These are phyloP conservation scores for Drosophila ohnishii DNA, from an alignment of 1,140 invertebrate species.

Conservation along the genomic window DNA sequence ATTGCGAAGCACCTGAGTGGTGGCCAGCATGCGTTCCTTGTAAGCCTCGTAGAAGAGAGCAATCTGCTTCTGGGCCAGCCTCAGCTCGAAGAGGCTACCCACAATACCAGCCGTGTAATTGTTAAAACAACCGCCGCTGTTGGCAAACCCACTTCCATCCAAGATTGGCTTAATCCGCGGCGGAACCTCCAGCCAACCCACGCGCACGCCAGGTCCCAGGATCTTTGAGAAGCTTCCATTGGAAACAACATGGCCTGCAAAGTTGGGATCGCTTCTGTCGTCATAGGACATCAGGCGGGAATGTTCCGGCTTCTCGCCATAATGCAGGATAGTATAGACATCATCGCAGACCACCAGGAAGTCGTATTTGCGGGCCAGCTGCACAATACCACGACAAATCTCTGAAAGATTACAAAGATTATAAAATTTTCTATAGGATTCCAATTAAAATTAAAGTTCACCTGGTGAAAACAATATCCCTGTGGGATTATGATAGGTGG, in stretches of 20 bases:
- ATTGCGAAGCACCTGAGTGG: slow-evolving; percentile 81
- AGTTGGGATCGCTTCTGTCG: slow-evolving; percentile 79
- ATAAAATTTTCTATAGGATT: background rate
- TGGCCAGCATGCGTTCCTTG: slow-evolving; percentile 83
- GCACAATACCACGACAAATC: slow-evolving; percentile 84
- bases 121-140: slow-evolving; percentile 86
- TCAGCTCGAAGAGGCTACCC: slow-evolving; percentile 84
- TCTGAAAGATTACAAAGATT: slow-evolving; percentile 67
- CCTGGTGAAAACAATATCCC: slow-evolving; percentile 84
- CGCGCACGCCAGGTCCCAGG: slow-evolving; percentile 86
- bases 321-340: slow-evolving; percentile 87
- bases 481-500: slow-evolving; percentile 88
- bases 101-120: slow-evolving; percentile 86
- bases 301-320: slow-evolving; percentile 83
- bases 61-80: slow-evolving; percentile 84
- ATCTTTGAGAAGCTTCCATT: slow-evolving; percentile 89
- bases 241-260: slow-evolving; percentile 86
- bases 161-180: slow-evolving; percentile 83
- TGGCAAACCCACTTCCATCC: slow-evolving; percentile 84
- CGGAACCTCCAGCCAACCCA: slow-evolving; percentile 88
- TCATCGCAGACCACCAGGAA: slow-evolving; percentile 87
- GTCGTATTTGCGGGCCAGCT: slow-evolving; percentile 85
- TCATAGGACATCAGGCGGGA: slow-evolving; percentile 85
- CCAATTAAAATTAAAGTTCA: slow-evolving; percentile 50
- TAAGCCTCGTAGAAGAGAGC: slow-evolving; percentile 83